Evolutionary conservation across 2,888 invertebrate genomes (phyloP).

Genomic region (Athetis lepigone): DNA sequence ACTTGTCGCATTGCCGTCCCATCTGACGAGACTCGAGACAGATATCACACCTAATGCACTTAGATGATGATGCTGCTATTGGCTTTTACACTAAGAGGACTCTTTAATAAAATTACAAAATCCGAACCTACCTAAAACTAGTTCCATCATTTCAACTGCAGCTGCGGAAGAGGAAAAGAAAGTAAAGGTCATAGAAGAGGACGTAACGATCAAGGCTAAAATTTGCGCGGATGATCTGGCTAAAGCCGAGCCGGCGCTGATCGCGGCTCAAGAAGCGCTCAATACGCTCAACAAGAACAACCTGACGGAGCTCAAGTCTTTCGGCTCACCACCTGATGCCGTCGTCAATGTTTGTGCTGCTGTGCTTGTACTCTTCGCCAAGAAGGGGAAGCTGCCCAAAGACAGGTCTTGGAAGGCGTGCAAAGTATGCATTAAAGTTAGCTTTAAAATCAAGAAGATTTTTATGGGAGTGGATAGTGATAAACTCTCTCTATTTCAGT

Average conservation of each 20-base stretch:
- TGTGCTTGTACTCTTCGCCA: constrained; percentile 96
- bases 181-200: constrained; percentile 96
- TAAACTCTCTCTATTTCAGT: constrained; percentile 71
- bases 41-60: too few species aligned
- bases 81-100: neutral
- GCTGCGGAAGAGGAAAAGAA: constrained; percentile 96
- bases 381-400: constrained; percentile 96
- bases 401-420: constrained; percentile 98
- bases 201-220: constrained; percentile 95
- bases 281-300: constrained; percentile 98
- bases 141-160: constrained; percentile 54
- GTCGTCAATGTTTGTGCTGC: constrained; percentile 97
- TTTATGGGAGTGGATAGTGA: neutral
- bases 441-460: neutral
- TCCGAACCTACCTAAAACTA: neutral
- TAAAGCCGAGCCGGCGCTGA: constrained; percentile 97
- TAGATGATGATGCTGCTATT: too few species aligned
- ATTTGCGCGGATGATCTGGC: constrained; percentile 97
- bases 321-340: constrained; percentile 97
- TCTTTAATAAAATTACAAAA: neutral
- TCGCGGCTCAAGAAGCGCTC: constrained; percentile 97
- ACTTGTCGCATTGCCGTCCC: too few species aligned
- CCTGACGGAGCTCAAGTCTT: constrained; percentile 98
- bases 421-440: constrained; percentile 87
- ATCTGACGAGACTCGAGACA: too few species aligned